These are phyloP conservation scores for Girardinichthys multiradiatus DNA, from an alignment of 2,113 vertebrate genomes.

Conservation along the genomic window DNA sequence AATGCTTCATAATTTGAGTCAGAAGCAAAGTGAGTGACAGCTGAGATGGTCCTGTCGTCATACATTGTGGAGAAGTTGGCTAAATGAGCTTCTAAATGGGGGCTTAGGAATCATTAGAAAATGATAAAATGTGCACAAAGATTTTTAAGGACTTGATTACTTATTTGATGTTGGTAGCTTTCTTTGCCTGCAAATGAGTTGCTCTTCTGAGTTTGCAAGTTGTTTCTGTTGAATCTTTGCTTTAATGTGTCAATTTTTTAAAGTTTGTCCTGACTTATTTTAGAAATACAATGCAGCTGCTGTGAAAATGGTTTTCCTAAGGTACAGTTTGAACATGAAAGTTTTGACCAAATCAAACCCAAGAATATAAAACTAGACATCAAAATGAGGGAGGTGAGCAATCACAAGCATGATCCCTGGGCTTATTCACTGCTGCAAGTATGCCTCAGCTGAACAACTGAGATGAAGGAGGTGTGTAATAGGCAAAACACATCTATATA, in stretches of 20 bases:
- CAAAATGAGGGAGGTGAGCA: background rate
- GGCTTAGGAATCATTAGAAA: constrained; percentile 38
- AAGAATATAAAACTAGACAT: background rate
- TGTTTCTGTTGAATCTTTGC: background rate
- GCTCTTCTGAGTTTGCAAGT: background rate
- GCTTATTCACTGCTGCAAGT: background rate
- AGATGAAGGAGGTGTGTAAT: background rate
- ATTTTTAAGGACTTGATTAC: constrained; percentile 13
- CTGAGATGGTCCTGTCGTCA: constrained; percentile 48
- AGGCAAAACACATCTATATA: background rate
- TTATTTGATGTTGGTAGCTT: constrained; percentile 1
- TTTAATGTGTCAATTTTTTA: too few species aligned
- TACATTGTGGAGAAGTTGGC: constrained; percentile 26
- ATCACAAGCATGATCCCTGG: background rate
- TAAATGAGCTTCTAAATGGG: constrained; percentile 42
- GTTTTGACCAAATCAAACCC: background rate
- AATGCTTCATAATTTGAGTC: constrained; percentile 53
- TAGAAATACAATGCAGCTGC: background rate
- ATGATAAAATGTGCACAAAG: constrained; percentile 19
- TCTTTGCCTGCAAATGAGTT: constrained; percentile 28
- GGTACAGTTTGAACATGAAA: background rate
- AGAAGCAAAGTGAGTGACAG: constrained; percentile 43
- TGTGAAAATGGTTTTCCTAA: background rate
- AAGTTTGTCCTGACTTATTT: background rate
- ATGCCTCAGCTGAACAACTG: background rate